A percentile compares a stretch with the other conserved stretches of the same genome.
phyloP scores from a whole-genome alignment of 2,113 vertebrate species.

The Geococcyx californianus region DNA sequence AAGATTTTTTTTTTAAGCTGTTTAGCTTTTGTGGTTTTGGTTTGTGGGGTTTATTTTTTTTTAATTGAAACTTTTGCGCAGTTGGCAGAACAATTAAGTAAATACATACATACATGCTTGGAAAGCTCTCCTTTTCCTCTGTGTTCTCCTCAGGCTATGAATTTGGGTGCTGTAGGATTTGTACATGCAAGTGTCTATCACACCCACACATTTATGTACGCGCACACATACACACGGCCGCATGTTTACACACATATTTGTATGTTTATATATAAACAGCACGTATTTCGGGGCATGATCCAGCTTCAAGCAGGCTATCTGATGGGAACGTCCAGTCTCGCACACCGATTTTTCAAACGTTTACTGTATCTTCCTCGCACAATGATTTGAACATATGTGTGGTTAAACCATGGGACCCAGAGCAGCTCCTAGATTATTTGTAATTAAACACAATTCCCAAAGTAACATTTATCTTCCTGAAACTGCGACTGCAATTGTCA shows the following conservation, averaged over 20 bases:
- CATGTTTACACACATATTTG: background rate
- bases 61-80: background rate
- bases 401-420: constrained; percentile 70
- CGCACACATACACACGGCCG: background rate
- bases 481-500: constrained; percentile 82
- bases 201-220: background rate
- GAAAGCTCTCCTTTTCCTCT: background rate
- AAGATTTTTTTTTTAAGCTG: background rate
- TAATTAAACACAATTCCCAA: constrained; percentile 88
- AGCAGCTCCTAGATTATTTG: constrained; percentile 81
- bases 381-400: constrained; percentile 69
- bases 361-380: constrained; percentile 7
- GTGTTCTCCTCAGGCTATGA: background rate
- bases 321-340: background rate
- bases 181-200: background rate
- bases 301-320: background rate
- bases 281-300: background rate
- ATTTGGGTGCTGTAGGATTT: background rate
- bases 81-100: background rate
- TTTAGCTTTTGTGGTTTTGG: too few species aligned
- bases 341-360: constrained; percentile 20
- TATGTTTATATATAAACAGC: background rate
- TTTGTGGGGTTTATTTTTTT: background rate
- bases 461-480: constrained; percentile 87
- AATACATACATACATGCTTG: background rate